phyloP scores from a whole-genome alignment of 2,113 vertebrate species.

The Sphaerodactylus townsendi region DNA sequence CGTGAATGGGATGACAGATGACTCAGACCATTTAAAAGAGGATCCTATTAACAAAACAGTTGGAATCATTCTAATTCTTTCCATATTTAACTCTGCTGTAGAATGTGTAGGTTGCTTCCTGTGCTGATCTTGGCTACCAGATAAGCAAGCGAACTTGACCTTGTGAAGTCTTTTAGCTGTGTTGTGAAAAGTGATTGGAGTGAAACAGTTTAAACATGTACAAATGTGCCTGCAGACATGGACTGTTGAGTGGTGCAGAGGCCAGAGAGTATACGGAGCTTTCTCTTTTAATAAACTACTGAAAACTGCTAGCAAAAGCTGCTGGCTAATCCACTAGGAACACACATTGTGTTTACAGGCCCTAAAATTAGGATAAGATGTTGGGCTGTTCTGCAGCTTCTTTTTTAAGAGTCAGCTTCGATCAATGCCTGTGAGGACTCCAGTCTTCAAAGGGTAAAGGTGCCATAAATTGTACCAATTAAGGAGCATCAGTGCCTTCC shows the following conservation, averaged over 20 bases:
- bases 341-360: background rate
- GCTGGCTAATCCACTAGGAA: slow-evolving; percentile 23
- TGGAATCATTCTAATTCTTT: background rate
- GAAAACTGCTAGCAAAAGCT: slow-evolving; percentile 15
- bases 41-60: background rate
- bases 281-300: slow-evolving; percentile 16
- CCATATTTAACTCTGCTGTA: background rate
- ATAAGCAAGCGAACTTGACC: background rate
- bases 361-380: slow-evolving; percentile 24
- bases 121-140: background rate
- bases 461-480: slow-evolving; percentile 51
- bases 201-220: background rate
- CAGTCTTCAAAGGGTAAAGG: slow-evolving; percentile 32
- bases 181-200: background rate
- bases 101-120: background rate
- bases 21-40: background rate
- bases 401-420: slow-evolving; percentile 37
- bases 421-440: slow-evolving; percentile 29
- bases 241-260: background rate
- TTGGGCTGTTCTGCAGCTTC: slow-evolving; percentile 4
- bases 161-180: background rate
- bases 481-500: slow-evolving; percentile 35
- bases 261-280: slow-evolving; percentile 3
- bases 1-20: background rate
- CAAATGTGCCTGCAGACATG: background rate